Evolutionary conservation across 2,888 invertebrate species (phyloP), one percentile per base, ranked within the genome.

Genomic region (Phortica okadai): DNA sequence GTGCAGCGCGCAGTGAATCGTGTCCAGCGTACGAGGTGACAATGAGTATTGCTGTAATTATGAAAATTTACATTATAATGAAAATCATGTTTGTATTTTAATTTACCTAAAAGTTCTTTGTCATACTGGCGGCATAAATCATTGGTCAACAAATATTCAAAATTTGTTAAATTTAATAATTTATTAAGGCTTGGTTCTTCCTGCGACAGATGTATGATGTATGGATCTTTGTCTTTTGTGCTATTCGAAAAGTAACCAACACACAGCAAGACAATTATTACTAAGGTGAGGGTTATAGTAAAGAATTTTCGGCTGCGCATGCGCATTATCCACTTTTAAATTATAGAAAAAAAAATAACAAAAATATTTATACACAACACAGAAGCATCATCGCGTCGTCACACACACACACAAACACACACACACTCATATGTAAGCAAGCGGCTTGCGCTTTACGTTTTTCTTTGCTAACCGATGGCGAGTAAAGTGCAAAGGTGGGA

Each of bases 1-100:
- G 94, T 0, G 95, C 94, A 87, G 94, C 94, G 79, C 96, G 93
- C 54, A 94, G 90, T 82, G 94, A 94, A 45, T 94, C 93, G 90
- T 96, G 94, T 0, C 95, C 95, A 21, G 94, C 95, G 91, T 95
- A 95, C 0, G 96, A 96, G 14, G 96, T 96, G 41, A 96, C 93
- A 76, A 96, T 92, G 74, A 95, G 92, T 70, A 91, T 82, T 62
- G 90, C 91, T 92, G 10, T 8, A 41, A 21, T 21, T 21, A 21
- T 21, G 7, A 33, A 54, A 2, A 54, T 7, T 44, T 41, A 6
- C 16, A 70, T 11, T 56, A 11, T 0, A 54, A 6, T 72, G 1
- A 16, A 14, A 33, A 0, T 3, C 8, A 50, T 4, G 0, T 10
- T 62, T 8, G 45, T 1, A 1, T 5, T 7, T 2, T 0, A 1